Evolutionary conservation across 2,797 vertebrate species (phyloP), one percentile per base, ranked within the genome.

Genomic region (Glyptemys insculpta): DNA sequence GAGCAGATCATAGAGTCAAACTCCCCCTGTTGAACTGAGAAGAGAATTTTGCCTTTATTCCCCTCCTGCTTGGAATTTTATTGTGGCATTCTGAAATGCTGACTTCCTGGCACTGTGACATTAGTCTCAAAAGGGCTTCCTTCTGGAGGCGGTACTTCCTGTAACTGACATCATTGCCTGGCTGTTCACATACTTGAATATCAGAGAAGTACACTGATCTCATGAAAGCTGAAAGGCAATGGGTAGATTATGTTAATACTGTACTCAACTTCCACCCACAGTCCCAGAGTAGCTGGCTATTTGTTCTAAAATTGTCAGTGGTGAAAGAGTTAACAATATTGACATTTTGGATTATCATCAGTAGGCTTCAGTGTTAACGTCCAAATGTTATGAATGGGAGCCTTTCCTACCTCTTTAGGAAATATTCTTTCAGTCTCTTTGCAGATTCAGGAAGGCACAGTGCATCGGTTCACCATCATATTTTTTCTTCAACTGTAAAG

Each of bases 221-320:
- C 44, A 31, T 18, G 27, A 15, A 27, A 78, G 12, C 14, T 47
- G 44, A 47, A 44, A 47, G 8, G 74, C 44, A 76, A 15, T 14
- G 44, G 6, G 44, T 27, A 47, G 27, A 49, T 25, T 72, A 37
- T n/a, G n/a, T 12, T 44, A 37, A 72, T 72, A 0, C 25, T n/a
- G 34, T 34, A 29, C 0, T 4, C 0, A 1, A 2, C 8, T 41
- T 34, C 92, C 65, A 2, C 3, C 3, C 23, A 4, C 6, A 4
- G 0, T 11, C 84, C 34, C 0, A 2, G 12, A 29, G 44, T 0
- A 0, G 1, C 31, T 0, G 1, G 29, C 18, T 1, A 3, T 25
- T 85, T 0, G 0, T 57, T 50, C 87, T 87, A 1, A 10, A 59
- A 12, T 27, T 5, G 6, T 16, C 85, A 59, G 1, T 0, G 1